phyloP scores from a whole-genome alignment of 37 sponge, comb jelly and placozoan species.

The Bolinopsis microptera region DNA sequence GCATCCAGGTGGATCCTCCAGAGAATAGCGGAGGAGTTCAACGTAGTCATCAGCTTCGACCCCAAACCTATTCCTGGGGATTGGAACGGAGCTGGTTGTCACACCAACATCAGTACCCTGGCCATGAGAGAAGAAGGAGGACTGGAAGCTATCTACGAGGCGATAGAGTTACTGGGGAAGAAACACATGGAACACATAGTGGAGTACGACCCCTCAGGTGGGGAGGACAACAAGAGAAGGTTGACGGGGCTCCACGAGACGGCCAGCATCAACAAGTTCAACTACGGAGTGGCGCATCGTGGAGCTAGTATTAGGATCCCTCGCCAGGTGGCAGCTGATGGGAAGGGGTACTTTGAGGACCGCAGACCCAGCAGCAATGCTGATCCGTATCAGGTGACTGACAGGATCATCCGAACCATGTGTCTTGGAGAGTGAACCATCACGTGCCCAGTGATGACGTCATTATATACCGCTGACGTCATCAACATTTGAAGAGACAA shows the following conservation, averaged over 20 bases:
- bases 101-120: slow-evolving; percentile 69
- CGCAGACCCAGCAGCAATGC: slow-evolving; percentile 88
- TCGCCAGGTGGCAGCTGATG: slow-evolving; percentile 74
- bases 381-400: slow-evolving; percentile 92
- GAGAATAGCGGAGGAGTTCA: slow-evolving; percentile 68
- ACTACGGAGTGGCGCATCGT: slow-evolving; percentile 88
- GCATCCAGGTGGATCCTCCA: slow-evolving; percentile 67
- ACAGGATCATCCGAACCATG: slow-evolving; percentile 79
- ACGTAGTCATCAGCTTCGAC: slow-evolving; percentile 66
- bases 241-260: slow-evolving; percentile 96
- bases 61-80: slow-evolving; percentile 70
- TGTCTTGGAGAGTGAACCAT: slow-evolving; percentile 75
- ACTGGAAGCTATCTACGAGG: neutral
- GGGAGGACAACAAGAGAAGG: slow-evolving; percentile 87
- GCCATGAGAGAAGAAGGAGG: slow-evolving; percentile 69
- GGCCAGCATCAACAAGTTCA: slow-evolving; percentile 76
- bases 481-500: too few species aligned
- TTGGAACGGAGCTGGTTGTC: slow-evolving; percentile 72
- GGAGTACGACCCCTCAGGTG: slow-evolving; percentile 68
- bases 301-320: slow-evolving; percentile 94
- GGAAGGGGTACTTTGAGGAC: slow-evolving; percentile 94
- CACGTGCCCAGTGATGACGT: too few species aligned
- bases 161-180: slow-evolving; percentile 64
- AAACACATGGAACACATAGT: slow-evolving; percentile 65
- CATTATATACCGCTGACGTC: too few species aligned